These are phyloP conservation scores for Elachura formosa DNA, from an alignment of 2,113 vertebrate genomes.

Conservation along the genomic window DNA sequence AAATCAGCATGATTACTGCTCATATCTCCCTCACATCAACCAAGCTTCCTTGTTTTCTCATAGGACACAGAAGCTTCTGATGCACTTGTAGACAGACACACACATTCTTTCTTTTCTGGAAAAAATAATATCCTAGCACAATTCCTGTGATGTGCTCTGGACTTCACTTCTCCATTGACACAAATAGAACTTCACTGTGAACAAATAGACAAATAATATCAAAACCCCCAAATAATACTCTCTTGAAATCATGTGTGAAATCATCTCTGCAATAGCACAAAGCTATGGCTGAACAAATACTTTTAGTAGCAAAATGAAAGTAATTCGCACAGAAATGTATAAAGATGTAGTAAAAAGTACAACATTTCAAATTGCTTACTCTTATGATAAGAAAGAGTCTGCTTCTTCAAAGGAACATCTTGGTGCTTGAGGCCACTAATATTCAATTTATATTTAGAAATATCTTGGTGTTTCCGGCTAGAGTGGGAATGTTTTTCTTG, in stretches of 20 bases:
- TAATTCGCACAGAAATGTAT: neutral
- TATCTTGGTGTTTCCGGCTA: neutral
- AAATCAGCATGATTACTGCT: neutral
- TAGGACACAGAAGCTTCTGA: neutral
- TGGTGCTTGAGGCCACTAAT: neutral
- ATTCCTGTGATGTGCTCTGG: neutral
- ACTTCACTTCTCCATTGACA: neutral
- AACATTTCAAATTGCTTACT: neutral
- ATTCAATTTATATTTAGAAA: neutral
- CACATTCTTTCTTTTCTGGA: neutral
- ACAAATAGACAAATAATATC: neutral
- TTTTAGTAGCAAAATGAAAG: neutral
- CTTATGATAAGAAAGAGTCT: neutral
- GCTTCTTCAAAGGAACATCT: neutral
- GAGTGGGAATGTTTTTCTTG: neutral
- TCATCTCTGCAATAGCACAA: neutral
- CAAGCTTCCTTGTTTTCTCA: neutral
- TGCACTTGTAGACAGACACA: neutral
- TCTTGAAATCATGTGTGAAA: neutral
- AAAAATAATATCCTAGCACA: neutral
- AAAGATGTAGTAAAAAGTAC: neutral
- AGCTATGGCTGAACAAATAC: neutral
- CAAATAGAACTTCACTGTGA: neutral
- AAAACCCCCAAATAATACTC: neutral
- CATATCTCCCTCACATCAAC: neutral